Conservation (phyloP, 2,113 vertebrate species). For the Dermatemys mawii region DNA sequence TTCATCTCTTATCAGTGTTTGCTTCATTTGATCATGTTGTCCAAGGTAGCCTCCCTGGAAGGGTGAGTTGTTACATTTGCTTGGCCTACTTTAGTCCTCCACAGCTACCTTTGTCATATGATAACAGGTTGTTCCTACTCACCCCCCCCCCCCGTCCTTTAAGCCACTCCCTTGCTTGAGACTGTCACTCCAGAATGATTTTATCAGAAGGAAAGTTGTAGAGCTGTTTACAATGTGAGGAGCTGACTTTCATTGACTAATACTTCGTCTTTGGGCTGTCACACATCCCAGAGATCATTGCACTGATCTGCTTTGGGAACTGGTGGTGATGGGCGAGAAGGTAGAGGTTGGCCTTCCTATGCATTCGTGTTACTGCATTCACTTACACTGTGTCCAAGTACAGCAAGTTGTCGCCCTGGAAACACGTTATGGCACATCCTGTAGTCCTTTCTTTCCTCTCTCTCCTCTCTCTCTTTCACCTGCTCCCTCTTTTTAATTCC, state of each 20-base stretch:
- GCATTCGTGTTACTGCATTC: background rate
- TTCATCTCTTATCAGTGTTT: constrained; percentile 7
- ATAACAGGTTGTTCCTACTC: constrained; percentile 27
- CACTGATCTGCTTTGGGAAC: background rate
- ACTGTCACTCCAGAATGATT: background rate
- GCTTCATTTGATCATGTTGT: background rate
- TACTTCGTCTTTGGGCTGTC: background rate
- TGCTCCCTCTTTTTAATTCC: constrained; percentile 31
- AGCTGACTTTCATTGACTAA: background rate
- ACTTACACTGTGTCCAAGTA: background rate
- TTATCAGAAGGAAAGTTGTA: background rate
- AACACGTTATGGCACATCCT: background rate
- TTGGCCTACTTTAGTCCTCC: constrained; percentile 68
- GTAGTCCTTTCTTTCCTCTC: background rate
- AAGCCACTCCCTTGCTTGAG: constrained; percentile 19
- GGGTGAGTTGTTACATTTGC: background rate
- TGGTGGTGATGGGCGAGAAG: rapidly evolving
- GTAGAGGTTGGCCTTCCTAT: rapidly evolving
- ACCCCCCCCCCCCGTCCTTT: constrained; percentile 28
- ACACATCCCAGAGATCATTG: rapidly evolving
- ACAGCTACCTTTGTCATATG: background rate
- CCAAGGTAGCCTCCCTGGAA: constrained; percentile 14
- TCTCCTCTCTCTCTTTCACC: background rate
- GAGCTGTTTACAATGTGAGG: rapidly evolving
- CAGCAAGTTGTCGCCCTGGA: background rate